A percentile compares a stretch with the other conserved stretches of the same genome.
Conservation (phyloP, 1,140 invertebrate species). For the Protaetia brevitarsis region DNA sequence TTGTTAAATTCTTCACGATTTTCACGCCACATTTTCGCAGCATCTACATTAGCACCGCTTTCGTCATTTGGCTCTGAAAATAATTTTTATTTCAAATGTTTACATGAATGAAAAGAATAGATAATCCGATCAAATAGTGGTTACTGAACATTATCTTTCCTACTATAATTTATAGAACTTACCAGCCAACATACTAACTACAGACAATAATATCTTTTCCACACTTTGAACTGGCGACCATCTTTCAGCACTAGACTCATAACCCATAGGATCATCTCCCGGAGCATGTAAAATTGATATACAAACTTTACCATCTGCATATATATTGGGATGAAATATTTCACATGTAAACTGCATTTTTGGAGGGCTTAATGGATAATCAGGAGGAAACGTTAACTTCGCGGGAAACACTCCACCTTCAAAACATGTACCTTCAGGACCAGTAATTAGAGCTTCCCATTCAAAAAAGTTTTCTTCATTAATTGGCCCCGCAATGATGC, state of each 20-base stretch:
- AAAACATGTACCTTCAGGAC: conserved; percentile 97
- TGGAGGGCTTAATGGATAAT: conserved; percentile 97
- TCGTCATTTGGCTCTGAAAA: conserved; percentile 95
- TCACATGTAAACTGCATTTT: conserved; percentile 99
- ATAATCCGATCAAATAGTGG: no score
- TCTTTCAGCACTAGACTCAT: conserved; percentile 95
- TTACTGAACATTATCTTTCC: not conserved
- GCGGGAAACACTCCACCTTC: conserved; percentile 98
- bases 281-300: conserved; percentile 99
- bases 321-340: conserved; percentile 99
- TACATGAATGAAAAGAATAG: no score
- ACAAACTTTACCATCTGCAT: conserved; percentile 95
- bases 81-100: not conserved
- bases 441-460: conserved; percentile 98
- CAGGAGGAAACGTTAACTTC: conserved; percentile 90
- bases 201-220: conserved; percentile 97
- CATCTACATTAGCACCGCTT: conserved; percentile 98
- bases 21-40: conserved; percentile 99
- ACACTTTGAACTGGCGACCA: conserved; percentile 99
- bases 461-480: conserved; percentile 99
- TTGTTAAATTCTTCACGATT: conserved; percentile 90
- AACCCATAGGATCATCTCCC: conserved; percentile 99
- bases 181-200: conserved; percentile 97
- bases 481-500: conserved; percentile 94
- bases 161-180: conserved; percentile 27